Conservation (phyloP, 2,888 invertebrate species). For the Drosophila tripunctata region DNA sequence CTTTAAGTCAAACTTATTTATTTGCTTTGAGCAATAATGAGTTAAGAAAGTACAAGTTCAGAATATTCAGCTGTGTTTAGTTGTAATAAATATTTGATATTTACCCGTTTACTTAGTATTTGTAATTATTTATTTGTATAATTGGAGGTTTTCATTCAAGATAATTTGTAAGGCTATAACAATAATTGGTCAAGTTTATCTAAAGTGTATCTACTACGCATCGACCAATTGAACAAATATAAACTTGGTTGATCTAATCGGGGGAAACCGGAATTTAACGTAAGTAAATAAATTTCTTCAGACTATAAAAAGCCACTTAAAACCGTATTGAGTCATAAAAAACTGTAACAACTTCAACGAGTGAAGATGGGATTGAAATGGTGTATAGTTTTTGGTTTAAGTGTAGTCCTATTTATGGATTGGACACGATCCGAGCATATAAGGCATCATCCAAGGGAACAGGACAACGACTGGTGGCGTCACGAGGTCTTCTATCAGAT, state of each 20-base stretch:
- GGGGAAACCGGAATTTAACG: slow-evolving; percentile 23
- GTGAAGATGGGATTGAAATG: slow-evolving; percentile 41
- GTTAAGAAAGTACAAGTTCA: neutral
- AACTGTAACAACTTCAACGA: slow-evolving; percentile 17
- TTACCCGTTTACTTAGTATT: neutral
- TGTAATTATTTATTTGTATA: slow-evolving; percentile 26
- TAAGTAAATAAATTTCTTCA: slow-evolving; percentile 18
- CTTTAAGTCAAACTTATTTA: slow-evolving; percentile 15
- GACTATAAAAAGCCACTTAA: slow-evolving; percentile 55
- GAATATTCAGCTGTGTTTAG: slow-evolving; percentile 2
- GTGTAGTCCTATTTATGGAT: slow-evolving; percentile 5
- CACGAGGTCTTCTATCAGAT: slow-evolving; percentile 91
- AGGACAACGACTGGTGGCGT: slow-evolving; percentile 89
- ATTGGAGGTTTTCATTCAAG: slow-evolving; percentile 9
- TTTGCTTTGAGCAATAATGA: neutral
- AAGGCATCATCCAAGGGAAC: neutral
- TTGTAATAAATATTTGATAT: neutral
- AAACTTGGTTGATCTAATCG: slow-evolving; percentile 25
- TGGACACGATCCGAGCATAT: neutral
- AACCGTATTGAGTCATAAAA: slow-evolving; percentile 19
- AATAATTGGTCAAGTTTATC: slow-evolving; percentile 2
- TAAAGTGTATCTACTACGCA: slow-evolving; percentile 6
- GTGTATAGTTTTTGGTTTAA: slow-evolving; percentile 15
- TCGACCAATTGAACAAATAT: slow-evolving; percentile 59
- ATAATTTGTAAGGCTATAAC: slow-evolving; percentile 5